A percentile compares a stretch with the other conserved stretches of the same genome.
Evolutionary conservation across 2,888 invertebrate species (phyloP).

Genomic region (Synanthedon andrenaeformis): DNA sequence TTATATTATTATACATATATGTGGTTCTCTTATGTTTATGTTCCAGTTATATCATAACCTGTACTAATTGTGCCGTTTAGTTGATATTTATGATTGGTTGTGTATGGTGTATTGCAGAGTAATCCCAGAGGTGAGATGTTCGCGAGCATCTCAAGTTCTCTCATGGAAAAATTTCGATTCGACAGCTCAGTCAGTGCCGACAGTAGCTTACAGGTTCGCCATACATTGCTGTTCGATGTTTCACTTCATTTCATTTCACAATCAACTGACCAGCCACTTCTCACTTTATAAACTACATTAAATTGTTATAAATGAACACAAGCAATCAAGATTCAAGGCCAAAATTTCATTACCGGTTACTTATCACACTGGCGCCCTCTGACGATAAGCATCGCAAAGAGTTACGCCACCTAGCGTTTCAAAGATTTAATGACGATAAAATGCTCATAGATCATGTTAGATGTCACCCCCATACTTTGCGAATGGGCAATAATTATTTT

Average conservation of each 20-base stretch:
- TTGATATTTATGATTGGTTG: slow-evolving; percentile 9
- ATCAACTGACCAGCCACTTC: too few species aligned
- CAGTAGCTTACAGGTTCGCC: slow-evolving; percentile 80
- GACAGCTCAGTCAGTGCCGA: slow-evolving; percentile 81
- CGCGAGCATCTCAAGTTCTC: slow-evolving; percentile 84
- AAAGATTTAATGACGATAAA: too few species aligned
- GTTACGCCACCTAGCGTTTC: slow-evolving; percentile 24
- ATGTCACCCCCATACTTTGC: not conserved
- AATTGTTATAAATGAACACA: not conserved
- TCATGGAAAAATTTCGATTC: slow-evolving; percentile 84
- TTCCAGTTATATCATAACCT: slow-evolving; percentile 12
- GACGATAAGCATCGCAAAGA: not conserved
- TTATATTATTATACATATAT: not conserved
- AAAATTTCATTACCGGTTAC: not conserved
- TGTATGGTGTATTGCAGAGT: slow-evolving; percentile 68
- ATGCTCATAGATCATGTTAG: not conserved
- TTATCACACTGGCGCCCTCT: not conserved
- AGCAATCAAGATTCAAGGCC: not conserved
- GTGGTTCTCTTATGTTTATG: slow-evolving; percentile 10
- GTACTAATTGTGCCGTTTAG: not conserved
- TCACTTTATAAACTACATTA: not conserved
- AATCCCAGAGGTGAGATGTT: slow-evolving; percentile 85
- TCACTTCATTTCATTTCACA: slow-evolving; percentile 16
- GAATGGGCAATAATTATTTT: too few species aligned
- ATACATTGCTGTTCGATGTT: slow-evolving; percentile 47